Conservation (phyloP, 2,888 invertebrate genomes). For the Keiferia lycopersicella region DNA sequence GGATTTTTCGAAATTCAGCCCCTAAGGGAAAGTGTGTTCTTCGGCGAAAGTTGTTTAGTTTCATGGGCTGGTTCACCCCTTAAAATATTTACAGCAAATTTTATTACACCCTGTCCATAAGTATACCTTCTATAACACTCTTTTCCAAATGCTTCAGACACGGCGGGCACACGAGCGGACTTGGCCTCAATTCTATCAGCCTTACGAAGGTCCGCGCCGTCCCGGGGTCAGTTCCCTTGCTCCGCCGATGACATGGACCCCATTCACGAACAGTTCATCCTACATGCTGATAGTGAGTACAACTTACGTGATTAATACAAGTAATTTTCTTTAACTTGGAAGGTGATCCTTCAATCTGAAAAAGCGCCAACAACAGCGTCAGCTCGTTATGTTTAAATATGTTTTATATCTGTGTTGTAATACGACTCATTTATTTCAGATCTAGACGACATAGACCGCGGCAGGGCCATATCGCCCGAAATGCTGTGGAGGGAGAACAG, state of each 20-base stretch:
- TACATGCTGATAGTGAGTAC: slow-evolving; percentile 84
- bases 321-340: too few relatives aligned
- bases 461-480: slow-evolving; percentile 70
- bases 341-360: too few relatives aligned
- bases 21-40: too few relatives aligned
- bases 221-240: slow-evolving; percentile 85
- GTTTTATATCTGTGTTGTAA: too few relatives aligned
- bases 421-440: slow-evolving; percentile 43
- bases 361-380: too few relatives aligned
- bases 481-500: slow-evolving; percentile 91
- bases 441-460: slow-evolving; percentile 79
- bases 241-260: slow-evolving; percentile 86
- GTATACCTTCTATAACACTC: not conserved
- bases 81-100: too few relatives aligned
- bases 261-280: slow-evolving; percentile 90
- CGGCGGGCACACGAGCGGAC: slow-evolving; percentile 86
- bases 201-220: slow-evolving; percentile 78
- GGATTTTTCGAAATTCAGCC: too few relatives aligned
- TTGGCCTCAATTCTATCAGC: slow-evolving; percentile 90
- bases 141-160: slow-evolving; percentile 51
- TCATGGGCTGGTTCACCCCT: too few relatives aligned
- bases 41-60: too few relatives aligned
- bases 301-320: too few relatives aligned
- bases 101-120: too few relatives aligned
- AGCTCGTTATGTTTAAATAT: too few relatives aligned